Evolutionary conservation across 2,113 vertebrate genomes (phyloP), one percentile per base, ranked within the genome.

Genomic region (Conger conger): DNA sequence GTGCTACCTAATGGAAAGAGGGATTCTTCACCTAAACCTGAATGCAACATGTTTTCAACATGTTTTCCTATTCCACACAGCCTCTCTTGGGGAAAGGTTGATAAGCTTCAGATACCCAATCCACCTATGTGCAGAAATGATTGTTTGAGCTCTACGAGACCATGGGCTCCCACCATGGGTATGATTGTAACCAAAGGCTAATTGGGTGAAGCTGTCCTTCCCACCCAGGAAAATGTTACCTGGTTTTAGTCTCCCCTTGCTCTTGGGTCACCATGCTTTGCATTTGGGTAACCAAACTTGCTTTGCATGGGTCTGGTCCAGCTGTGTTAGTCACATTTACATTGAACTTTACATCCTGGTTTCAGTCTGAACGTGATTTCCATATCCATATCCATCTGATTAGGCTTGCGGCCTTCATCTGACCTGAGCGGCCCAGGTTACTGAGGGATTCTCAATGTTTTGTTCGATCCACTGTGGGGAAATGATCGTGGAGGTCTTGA

Each of bases 161-260:
- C 11, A 50, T 50, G 45, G 57, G 4, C 57, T 80, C 83, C 80
- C 54, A 79, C 54, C 23, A 78, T 3, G 27, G 73, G 30, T 76
- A 9, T 76, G 73, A 33, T 35, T 76, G 30, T 33, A 35, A 38
- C 79, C 33, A 30, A 45, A 0, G 20, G 38, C 27, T 63, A 20
- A 36, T 68, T 79, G 3, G 40, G 38, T 27, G 38, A 76, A 45
- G 33, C 50, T 78, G 53, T 7, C 35, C 23, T 79, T 79, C 37
- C 76, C 36, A 33, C 57, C 82, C 82, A 76, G 45, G 54, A 79
- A 80, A 86, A 84, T 84, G 86, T 81, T 81, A 86, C 76, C 38
- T 86, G 77, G 38, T 76, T 79, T 79, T 81, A 4, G 53, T 38
- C 33, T 16, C 16, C 4, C n/a, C n/a, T 17, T 30, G 60, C 18